Percentiles rank a stretch among this genome's conserved stretches.
Evolutionary conservation across 2,797 vertebrate genomes (phyloP).

Genomic region (Notolabrus celidotus): DNA sequence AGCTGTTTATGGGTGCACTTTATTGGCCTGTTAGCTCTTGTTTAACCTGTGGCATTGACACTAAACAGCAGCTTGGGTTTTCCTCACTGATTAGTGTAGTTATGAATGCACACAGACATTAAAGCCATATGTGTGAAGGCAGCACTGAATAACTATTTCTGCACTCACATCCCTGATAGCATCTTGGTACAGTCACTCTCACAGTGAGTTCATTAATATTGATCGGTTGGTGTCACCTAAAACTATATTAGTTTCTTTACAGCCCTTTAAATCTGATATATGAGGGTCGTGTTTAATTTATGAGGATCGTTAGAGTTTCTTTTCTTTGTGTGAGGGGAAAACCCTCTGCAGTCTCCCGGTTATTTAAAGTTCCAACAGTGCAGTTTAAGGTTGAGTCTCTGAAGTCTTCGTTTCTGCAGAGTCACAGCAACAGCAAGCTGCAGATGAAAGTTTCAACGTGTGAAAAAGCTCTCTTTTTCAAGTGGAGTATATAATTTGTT

Average conservation of each 20-base stretch:
- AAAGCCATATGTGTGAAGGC: constrained; percentile 35
- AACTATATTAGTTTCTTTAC: constrained; percentile 47
- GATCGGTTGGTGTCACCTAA: constrained; percentile 52
- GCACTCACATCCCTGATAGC: constrained; percentile 29
- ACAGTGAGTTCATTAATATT: constrained; percentile 39
- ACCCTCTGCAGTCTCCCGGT: constrained; percentile 31
- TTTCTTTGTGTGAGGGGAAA: constrained; percentile 40
- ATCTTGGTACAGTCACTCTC: constrained; percentile 39
- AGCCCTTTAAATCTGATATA: constrained; percentile 63
- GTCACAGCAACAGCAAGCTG: constrained; percentile 38
- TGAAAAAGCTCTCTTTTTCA: constrained; percentile 29
- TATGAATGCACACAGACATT: constrained; percentile 52
- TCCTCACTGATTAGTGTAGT: constrained; percentile 46
- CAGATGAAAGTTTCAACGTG: constrained; percentile 51
- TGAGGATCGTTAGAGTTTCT: constrained; percentile 30
- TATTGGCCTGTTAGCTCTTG: constrained; percentile 64
- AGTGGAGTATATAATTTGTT: constrained; percentile 35
- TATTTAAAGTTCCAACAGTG: constrained; percentile 19
- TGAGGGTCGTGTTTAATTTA: constrained; percentile 8
- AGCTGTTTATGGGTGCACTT: constrained; percentile 69
- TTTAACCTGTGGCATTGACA: constrained; percentile 68
- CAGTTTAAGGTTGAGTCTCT: constrained; percentile 8
- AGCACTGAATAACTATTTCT: constrained; percentile 33
- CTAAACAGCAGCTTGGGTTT: constrained; percentile 48
- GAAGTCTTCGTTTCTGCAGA: constrained; percentile 45